Conservation (phyloP, 2,888 invertebrate genomes). For the Margaritifera margaritifera region DNA sequence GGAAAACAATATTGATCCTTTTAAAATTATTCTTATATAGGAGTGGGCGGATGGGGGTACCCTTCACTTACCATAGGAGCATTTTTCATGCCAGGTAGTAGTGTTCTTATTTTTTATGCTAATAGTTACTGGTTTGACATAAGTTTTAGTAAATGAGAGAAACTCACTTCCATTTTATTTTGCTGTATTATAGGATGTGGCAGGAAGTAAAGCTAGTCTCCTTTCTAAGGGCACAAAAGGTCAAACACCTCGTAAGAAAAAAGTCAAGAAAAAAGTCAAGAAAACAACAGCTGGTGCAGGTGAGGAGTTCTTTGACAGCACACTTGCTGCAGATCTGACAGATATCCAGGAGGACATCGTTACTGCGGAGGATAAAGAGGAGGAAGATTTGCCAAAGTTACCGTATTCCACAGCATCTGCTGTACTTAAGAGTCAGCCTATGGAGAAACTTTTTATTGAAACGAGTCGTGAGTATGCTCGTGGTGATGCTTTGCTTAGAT, state of each 20-base stretch:
- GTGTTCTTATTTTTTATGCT: too few species aligned
- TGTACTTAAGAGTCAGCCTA: conserved; percentile 56
- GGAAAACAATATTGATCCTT: not conserved
- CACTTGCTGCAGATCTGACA: conserved; percentile 54
- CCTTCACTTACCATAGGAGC: too few species aligned
- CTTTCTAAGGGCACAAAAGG: conserved; percentile 50
- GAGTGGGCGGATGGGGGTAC: too few species aligned
- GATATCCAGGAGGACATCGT: conserved; percentile 61
- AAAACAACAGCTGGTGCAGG: conserved; percentile 24
- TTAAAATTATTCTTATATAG: not conserved
- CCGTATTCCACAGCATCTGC: conserved; percentile 45
- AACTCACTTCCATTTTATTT: too few species aligned
- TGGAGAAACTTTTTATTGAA: conserved; percentile 63
- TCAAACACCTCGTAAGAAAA: conserved; percentile 54
- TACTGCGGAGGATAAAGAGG: conserved; percentile 28
- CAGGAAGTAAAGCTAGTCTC: conserved; percentile 62
- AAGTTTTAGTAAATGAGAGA: too few species aligned
- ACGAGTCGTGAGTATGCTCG: conserved; percentile 52
- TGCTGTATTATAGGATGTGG: conserved; percentile 43
- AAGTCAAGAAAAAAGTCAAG: conserved; percentile 53
- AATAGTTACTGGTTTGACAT: too few species aligned
- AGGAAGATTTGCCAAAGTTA: conserved; percentile 25
- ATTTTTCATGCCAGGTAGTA: too few species aligned
- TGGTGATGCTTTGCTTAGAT: not conserved
- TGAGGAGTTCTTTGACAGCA: conserved; percentile 51